Evolutionary conservation across 2,113 vertebrate genomes (phyloP).

Genomic region (Periophthalmodon schlosseri): DNA sequence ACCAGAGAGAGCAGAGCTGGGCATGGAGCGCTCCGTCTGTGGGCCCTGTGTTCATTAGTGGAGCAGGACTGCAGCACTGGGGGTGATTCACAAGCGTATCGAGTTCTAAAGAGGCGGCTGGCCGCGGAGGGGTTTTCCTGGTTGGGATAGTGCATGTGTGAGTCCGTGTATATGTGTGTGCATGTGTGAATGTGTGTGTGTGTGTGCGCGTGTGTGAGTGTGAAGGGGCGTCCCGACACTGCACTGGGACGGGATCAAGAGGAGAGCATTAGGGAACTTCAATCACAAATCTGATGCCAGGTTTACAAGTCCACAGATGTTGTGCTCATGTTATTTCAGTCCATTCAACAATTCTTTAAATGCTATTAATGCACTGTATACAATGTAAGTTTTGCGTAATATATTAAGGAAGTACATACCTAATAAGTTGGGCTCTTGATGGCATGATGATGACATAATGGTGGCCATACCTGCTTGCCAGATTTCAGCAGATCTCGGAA

Average conservation of each 20-base stretch:
- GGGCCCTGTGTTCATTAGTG: slow-evolving; percentile 76
- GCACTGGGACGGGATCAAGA: slow-evolving; percentile 56
- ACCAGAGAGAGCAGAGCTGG: slow-evolving; percentile 53
- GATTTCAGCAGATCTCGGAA: too few relatives aligned
- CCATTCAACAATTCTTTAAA: not conserved
- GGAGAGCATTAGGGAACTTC: slow-evolving; percentile 58
- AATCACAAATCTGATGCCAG: slow-evolving; percentile 56
- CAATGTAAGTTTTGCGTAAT: not conserved
- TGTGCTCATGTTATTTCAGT: not conserved
- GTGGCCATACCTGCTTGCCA: too few relatives aligned
- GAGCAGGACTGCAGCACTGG: slow-evolving; percentile 62
- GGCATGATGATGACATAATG: too few relatives aligned
- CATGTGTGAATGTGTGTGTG: slow-evolving; percentile 30
- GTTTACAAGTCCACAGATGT: slow-evolving; percentile 16
- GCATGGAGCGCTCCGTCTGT: slow-evolving; percentile 62
- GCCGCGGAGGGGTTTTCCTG: slow-evolving; percentile 75
- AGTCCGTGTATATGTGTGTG: slow-evolving; percentile 24
- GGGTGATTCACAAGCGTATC: slow-evolving; percentile 80
- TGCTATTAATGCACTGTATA: not conserved
- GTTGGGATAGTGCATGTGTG: slow-evolving; percentile 42
- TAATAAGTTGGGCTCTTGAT: too few relatives aligned
- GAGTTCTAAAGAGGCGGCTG: slow-evolving; percentile 77
- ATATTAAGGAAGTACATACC: too few relatives aligned
- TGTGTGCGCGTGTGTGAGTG: slow-evolving; percentile 3
- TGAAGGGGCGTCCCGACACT: slow-evolving; percentile 25